Base-by-base conservation (phyloP, 2,113 vertebrate species). In the Tetraodon nigroviridis region DNA sequence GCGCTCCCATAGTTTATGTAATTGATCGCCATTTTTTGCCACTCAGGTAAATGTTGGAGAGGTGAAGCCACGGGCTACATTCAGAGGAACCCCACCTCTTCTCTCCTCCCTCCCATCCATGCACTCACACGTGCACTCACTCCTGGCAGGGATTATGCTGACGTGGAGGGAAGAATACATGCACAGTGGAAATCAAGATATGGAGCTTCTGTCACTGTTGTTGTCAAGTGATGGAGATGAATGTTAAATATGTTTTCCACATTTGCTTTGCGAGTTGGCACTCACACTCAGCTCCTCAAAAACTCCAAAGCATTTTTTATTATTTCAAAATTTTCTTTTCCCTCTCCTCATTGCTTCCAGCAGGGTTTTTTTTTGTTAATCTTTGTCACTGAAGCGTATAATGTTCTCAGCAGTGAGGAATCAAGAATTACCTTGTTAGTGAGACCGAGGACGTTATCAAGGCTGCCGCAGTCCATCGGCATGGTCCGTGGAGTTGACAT, bases 101-200 rank as follows among this genome's bases (percentile, higher is more conserved):
- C 54, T 29, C 55, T 69, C 51, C 71, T 54, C 58, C 57, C 60
- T 53, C 14, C 42, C 19, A 45, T 45, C 67, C 64, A 56, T 49
- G 32, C 64, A 69, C 62, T 56, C 32, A 27, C 24, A 24, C 29
- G 6, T 46, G 47, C 75, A 59, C 67, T 84, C 59, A 67, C 61
- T 78, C 71, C 63, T 78, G 71, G 71, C 71, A 75, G 65, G 73
- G 81, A 81, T 84, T 81, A 78, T 71, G 75, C 77, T 76, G 69
- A 82, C 75, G 67, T 71, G 73, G 73, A 63, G 42, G 58, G 62
- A 73, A 71, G 62, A 76, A 78, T 73, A 76, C 72, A 68, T 73
- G 69, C 61, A 71, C 16, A 46, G 51, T 51, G 55, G 56, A 80
- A 84, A 84, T 81, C 70, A 78, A 84, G 76, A 80, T 85, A 76